phyloP scores from a whole-genome alignment of 2,797 vertebrate species.

The Arctocebus calabarensis region DNA sequence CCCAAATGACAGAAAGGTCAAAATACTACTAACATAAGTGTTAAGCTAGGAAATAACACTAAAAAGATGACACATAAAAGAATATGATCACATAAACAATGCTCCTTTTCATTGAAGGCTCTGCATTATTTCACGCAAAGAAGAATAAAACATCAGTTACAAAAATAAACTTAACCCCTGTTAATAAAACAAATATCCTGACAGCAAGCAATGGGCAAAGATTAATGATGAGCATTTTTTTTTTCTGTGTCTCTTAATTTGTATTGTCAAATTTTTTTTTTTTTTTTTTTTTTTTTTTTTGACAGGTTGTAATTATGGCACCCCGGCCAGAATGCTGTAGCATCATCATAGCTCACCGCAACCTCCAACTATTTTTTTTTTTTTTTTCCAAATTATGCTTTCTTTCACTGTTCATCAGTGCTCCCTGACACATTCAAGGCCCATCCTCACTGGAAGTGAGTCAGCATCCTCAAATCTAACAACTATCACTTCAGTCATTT shows the following conservation, averaged over 20 bases:
- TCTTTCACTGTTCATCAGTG: not conserved
- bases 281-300: no score
- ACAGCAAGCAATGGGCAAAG: not conserved
- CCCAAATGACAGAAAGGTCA: constrained; percentile 18
- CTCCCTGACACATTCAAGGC: not conserved
- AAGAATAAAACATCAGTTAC: constrained; percentile 1
- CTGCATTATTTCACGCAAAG: not conserved
- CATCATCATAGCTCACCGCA: no score
- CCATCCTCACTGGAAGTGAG: not conserved
- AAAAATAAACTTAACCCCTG: not conserved
- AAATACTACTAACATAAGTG: not conserved
- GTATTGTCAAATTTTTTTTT: no score
- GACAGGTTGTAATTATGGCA: no score
- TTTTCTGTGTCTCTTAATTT: no score
- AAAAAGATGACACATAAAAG: not conserved
- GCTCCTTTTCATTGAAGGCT: not conserved
- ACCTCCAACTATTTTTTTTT: no score
- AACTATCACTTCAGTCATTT: not conserved
- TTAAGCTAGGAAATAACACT: not conserved
- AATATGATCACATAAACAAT: not conserved
- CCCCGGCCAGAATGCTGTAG: no score
- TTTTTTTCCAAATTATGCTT: not conserved
- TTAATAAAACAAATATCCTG: not conserved
- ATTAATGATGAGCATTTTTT: not conserved
- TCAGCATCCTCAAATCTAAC: not conserved